A percentile compares a stretch with the other conserved stretches of the same genome.
Conservation (phyloP, 2,113 vertebrate genomes). For the Brienomyrus brachyistius region DNA sequence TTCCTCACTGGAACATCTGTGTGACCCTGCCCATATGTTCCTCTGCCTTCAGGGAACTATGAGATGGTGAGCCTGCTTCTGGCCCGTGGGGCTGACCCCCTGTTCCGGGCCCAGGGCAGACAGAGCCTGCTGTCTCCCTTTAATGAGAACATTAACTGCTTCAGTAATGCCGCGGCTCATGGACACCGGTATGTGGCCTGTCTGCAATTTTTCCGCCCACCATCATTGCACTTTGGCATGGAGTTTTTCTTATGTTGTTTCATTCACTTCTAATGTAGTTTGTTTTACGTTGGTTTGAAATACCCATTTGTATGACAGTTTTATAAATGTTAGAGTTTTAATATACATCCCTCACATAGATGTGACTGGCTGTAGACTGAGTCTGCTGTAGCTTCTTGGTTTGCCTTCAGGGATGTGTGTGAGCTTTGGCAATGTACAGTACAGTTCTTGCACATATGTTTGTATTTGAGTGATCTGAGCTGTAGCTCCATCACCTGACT, state of each 20-base stretch:
- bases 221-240: background rate
- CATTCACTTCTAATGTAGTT: background rate
- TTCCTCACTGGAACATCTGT: background rate
- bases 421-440: background rate
- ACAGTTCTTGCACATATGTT: background rate
- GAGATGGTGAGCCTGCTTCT: slow-evolving; percentile 84
- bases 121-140: slow-evolving; percentile 71
- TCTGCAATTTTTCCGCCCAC: background rate
- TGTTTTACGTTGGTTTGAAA: background rate
- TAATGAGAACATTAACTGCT: slow-evolving; percentile 87
- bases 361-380: background rate
- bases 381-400: background rate
- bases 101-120: slow-evolving; percentile 76
- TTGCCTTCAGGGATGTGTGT: background rate
- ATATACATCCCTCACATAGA: background rate
- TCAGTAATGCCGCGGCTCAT: slow-evolving; percentile 86
- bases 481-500: background rate
- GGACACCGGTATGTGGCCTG: slow-evolving; percentile 77
- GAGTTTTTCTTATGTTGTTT: background rate
- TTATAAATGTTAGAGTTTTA: background rate
- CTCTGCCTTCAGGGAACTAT: slow-evolving; percentile 67
- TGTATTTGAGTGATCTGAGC: background rate
- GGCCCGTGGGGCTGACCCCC: slow-evolving; percentile 74
- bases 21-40: background rate
- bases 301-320: background rate